A percentile compares a stretch with the other conserved stretches of the same genome.
Evolutionary conservation across 2,888 invertebrate species (phyloP).

Genomic region (Ornithoptera alexandrae): DNA sequence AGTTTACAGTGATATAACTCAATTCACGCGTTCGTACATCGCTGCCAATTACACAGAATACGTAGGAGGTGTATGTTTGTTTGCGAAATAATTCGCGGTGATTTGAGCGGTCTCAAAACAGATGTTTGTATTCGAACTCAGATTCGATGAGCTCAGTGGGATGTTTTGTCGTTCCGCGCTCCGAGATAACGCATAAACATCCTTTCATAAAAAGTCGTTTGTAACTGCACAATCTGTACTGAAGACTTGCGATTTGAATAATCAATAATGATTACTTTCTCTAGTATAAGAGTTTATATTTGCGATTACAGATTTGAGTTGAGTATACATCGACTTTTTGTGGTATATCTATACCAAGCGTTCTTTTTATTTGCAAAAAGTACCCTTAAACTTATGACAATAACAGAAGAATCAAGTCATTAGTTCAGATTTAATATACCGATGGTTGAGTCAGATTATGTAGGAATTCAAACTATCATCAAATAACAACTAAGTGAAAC

Average conservation of each 20-base stretch:
- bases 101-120: constrained; percentile 5
- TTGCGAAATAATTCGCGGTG: constrained; percentile 11
- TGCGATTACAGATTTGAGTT: not conserved
- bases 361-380: too few species aligned
- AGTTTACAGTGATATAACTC: constrained; percentile 2
- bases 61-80: constrained; percentile 6
- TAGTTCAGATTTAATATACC: too few species aligned
- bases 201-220: constrained; percentile 5
- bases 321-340: too few species aligned
- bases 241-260: not conserved
- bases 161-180: constrained; percentile 12
- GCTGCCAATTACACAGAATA: not conserved
- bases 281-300: not conserved
- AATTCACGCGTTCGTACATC: not conserved
- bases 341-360: too few species aligned
- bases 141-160: constrained; percentile 12
- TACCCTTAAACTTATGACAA: too few species aligned
- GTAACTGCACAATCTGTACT: not conserved
- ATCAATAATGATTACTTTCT: not conserved
- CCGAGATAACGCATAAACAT: constrained; percentile 23
- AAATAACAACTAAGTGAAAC: too few species aligned
- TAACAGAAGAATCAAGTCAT: too few species aligned
- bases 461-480: too few species aligned
- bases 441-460: too few species aligned
- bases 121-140: constrained; percentile 5